Percentiles rank a stretch among this genome's conserved stretches.
Evolutionary conservation across 1,140 invertebrate genomes (phyloP).

Genomic region (Drosophila gunungcola): DNA sequence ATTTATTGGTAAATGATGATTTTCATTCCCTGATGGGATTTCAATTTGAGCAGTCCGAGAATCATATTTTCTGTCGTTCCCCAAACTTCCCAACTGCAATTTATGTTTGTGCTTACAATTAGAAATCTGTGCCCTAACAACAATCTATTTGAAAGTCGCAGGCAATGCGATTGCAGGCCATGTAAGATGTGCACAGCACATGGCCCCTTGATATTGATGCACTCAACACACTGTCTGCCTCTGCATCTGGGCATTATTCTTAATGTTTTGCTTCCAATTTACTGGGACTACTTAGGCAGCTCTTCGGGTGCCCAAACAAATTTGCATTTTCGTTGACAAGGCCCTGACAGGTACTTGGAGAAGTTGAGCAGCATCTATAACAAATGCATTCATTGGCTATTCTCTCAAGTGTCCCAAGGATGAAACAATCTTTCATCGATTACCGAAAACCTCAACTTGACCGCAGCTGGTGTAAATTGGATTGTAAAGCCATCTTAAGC

Average conservation of each 20-base stretch:
- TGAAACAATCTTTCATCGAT: conserved; percentile 19
- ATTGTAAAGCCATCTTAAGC: conserved; percentile 23
- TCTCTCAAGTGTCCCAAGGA: conserved; percentile 13
- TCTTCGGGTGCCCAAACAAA: conserved; percentile 38
- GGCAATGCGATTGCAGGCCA: conserved; percentile 31
- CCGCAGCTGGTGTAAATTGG: conserved; percentile 34
- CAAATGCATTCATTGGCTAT: conserved; percentile 44
- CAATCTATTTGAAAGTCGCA: conserved; percentile 24
- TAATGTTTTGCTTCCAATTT: conserved; percentile 82
- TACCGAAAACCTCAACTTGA: conserved; percentile 40
- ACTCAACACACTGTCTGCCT: conserved; percentile 23
- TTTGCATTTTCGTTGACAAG: conserved; percentile 59
- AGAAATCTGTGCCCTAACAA: conserved; percentile 73
- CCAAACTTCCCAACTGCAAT: conserved; percentile 27
- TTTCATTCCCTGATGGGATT: not conserved
- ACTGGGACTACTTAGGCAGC: conserved; percentile 67
- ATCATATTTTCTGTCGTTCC: conserved; percentile 24
- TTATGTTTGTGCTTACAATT: conserved; percentile 63
- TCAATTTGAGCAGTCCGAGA: conserved; percentile 1
- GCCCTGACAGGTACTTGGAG: conserved; percentile 10
- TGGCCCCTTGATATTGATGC: conserved; percentile 49
- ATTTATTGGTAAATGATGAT: conserved; percentile 34
- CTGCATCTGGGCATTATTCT: conserved; percentile 76
- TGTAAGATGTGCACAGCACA: conserved; percentile 57
- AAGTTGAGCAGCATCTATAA: conserved; percentile 41